Evolutionary conservation across 64 coral and sea anemone species (phyloP).

Genomic region (Stichodactyla mertensii): DNA sequence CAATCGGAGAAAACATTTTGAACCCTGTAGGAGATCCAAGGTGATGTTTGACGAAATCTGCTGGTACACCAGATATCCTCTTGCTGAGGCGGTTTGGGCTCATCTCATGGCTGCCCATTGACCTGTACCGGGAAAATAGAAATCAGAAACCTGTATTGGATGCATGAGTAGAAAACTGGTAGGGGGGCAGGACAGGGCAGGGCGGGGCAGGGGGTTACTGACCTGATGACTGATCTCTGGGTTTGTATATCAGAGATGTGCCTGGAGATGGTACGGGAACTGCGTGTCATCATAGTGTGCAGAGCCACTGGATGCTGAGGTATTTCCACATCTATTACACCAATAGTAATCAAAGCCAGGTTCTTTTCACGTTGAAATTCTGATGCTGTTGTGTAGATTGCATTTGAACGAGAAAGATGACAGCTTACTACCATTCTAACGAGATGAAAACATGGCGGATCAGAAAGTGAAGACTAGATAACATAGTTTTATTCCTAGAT

Average conservation of each 20-base stretch:
- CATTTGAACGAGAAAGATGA: conserved; percentile 78
- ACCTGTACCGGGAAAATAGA: conserved; percentile 11
- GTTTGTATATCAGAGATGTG: conserved; percentile 89
- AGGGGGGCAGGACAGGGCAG: too few relatives aligned
- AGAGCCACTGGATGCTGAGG: conserved; percentile 95
- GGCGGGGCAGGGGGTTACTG: background rate
- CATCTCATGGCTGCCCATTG: conserved; percentile 73
- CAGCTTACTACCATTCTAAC: conserved; percentile 88
- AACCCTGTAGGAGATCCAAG: conserved; percentile 51
- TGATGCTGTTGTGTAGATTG: conserved; percentile 66
- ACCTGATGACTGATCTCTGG: conserved; percentile 98
- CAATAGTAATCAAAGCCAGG: conserved; percentile 77
- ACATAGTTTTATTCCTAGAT: too few relatives aligned
- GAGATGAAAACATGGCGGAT: background rate
- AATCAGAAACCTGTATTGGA: conserved; percentile 9
- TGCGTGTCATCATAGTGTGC: conserved; percentile 98
- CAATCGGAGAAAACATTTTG: conserved; percentile 42
- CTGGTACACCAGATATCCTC: conserved; percentile 56
- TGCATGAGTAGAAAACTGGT: background rate
- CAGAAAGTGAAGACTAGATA: background rate
- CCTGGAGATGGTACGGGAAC: conserved; percentile 74
- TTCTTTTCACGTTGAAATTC: conserved; percentile 54
- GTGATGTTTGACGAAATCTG: conserved; percentile 61
- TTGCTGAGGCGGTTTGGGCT: conserved; percentile 37
- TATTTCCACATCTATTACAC: conserved; percentile 87